Evolutionary conservation across 2,113 vertebrate genomes (phyloP), one percentile per base, ranked within the genome.

Genomic region (Hypocryptadius cinnamomeus): DNA sequence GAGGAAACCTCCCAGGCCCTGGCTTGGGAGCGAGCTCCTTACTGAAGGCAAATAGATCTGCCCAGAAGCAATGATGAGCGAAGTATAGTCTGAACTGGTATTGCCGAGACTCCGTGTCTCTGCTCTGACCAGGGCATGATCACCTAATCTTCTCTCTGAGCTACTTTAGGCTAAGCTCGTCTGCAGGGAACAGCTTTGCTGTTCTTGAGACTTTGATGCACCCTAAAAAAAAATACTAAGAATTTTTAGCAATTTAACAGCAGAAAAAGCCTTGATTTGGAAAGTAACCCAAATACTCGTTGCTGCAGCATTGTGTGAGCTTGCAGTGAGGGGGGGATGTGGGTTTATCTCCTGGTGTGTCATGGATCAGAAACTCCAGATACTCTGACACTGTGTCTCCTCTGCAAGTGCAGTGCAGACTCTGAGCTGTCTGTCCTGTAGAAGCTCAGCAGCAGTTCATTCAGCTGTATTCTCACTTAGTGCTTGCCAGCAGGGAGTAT

Each of bases 131-230:
- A 98, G 97, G 97, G 92, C 44, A 42, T 98, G 98, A 98, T 93
- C 94, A 94, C 4, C 0, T 97, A 97, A 98, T 98, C 98, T 98
- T 98, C 98, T 98, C 98, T 98, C 98, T 98, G 97, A 98, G 98
- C 98, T 95, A 73, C 85, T 63, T 92, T 24, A 95, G 73, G 51
- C 70, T 85, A 56, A 89, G 35, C 50, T 84, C 71, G 7, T 60
- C n/a, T 28, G 10, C 12, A 94, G 45, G 56, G 35, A 80, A 48
- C 25, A 53, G 48, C n/a, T 83, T 66, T 60, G 44, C 42, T 78
- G 6, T 31, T 15, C 63, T 76, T 82, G 39, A 42, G 73, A 70
- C 31, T 33, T 33, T 21, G 44, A 37, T 68, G 56, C 5, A 30
- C 19, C 6, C 30, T 11, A 42, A 86, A 56, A 77, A 68, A 60